phyloP scores from a whole-genome alignment of 2,888 invertebrate genomes.

The Mesochorus sp. region DNA sequence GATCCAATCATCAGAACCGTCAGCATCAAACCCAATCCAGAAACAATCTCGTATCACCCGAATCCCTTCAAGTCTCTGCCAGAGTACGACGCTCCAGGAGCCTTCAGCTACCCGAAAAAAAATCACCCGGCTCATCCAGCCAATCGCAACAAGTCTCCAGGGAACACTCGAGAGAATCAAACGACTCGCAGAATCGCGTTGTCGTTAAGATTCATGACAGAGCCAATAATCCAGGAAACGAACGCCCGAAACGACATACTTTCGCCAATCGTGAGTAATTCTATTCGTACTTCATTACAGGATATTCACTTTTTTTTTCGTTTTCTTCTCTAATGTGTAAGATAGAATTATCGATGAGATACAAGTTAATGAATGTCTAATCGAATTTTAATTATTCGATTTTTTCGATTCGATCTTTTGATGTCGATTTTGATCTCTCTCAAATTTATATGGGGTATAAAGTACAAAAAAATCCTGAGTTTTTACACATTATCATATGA shows the following conservation, averaged over 20 bases:
- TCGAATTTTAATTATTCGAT: too few species aligned
- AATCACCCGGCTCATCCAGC: constrained; percentile 81
- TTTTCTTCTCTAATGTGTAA: too few species aligned
- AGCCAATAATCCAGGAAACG: too few species aligned
- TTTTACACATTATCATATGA: too few species aligned
- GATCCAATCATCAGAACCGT: constrained; percentile 69
- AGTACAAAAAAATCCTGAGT: too few species aligned
- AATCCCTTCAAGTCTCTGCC: constrained; percentile 73
- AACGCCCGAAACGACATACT: constrained; percentile 74
- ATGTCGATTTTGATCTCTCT: too few species aligned
- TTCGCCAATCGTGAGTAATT: constrained; percentile 75
- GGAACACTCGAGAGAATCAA: constrained; percentile 80
- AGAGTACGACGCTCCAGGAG: constrained; percentile 84
- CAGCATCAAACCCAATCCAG: constrained; percentile 74
- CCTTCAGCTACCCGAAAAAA: constrained; percentile 85
- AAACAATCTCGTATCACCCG: constrained; percentile 72
- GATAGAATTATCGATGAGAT: too few species aligned
- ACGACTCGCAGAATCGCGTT: constrained; percentile 77
- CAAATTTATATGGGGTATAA: too few species aligned
- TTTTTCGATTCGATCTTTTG: too few species aligned
- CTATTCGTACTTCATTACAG: not conserved
- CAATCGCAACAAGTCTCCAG: constrained; percentile 77
- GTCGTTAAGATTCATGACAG: constrained; percentile 79
- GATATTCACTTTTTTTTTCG: too few species aligned
- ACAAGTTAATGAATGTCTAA: too few species aligned